Percentiles rank a stretch among this genome's conserved stretches.
These are phyloP conservation scores for Drosophila tanythrix DNA, from an alignment of 2,888 invertebrate genomes.

Conservation along the genomic window DNA sequence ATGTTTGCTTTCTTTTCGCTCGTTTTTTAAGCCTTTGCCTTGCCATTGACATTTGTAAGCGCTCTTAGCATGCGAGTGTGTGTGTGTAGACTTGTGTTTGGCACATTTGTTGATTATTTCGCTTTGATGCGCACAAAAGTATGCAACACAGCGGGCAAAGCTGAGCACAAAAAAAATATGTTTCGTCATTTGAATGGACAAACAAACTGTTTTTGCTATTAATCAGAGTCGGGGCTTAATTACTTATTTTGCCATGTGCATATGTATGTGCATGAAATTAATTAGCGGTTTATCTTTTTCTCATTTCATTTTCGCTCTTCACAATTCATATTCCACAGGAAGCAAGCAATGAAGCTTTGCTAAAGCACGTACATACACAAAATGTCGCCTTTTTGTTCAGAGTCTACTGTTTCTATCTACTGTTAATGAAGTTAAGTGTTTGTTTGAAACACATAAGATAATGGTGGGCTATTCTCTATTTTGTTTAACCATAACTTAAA, in stretches of 20 bases:
- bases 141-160: constrained; percentile 50
- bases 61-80: constrained; percentile 24
- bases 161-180: constrained; percentile 37
- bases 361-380: neutral
- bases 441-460: neutral
- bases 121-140: constrained; percentile 77
- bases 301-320: neutral
- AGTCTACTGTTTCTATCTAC: no score
- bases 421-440: neutral
- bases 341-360: constrained; percentile 6
- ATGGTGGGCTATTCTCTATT: neutral
- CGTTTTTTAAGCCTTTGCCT: constrained; percentile 42
- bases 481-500: neutral
- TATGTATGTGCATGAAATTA: constrained; percentile 64
- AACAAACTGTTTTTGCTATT: constrained; percentile 66
- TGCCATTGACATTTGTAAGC: constrained; percentile 73
- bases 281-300: constrained; percentile 58
- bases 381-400: neutral
- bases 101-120: constrained; percentile 78
- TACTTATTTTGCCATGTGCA: constrained; percentile 64
- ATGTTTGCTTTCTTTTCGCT: constrained; percentile 22
- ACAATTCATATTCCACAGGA: constrained; percentile 27
- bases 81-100: constrained; percentile 29
- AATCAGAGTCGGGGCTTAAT: constrained; percentile 74
- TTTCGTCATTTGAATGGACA: constrained; percentile 64